Percentiles rank a stretch among this genome's conserved stretches.
These are phyloP conservation scores for Psilopogon haemacephalus DNA, from an alignment of 2,113 vertebrate species.

Conservation along the genomic window DNA sequence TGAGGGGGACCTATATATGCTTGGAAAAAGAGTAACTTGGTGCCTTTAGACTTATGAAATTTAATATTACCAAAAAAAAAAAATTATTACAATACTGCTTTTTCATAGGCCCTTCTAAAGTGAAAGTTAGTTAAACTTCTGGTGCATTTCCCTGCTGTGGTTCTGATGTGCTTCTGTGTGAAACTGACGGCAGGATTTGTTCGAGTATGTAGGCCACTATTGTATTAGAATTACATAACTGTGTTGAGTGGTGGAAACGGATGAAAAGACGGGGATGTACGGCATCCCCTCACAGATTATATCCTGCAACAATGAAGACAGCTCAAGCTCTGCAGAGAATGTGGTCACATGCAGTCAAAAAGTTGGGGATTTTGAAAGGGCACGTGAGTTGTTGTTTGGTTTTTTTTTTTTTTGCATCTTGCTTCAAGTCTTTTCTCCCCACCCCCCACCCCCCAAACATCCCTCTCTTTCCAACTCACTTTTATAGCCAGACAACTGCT, in stretches of 20 bases:
- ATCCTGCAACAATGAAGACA: slow-evolving; percentile 83
- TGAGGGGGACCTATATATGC: background rate
- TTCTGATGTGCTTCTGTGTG: slow-evolving; percentile 68
- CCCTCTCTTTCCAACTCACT: background rate
- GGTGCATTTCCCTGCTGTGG: slow-evolving; percentile 3
- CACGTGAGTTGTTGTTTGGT: slow-evolving; percentile 80
- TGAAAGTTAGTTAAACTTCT: slow-evolving; percentile 13
- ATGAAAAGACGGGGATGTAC: slow-evolving; percentile 68
- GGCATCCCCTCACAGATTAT: slow-evolving; percentile 34
- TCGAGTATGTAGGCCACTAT: slow-evolving; percentile 92
- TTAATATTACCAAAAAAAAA: too few relatives aligned
- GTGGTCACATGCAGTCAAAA: slow-evolving; percentile 88
- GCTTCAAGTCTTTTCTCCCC: background rate
- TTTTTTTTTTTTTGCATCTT: slow-evolving; percentile 69
- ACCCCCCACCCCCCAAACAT: background rate
- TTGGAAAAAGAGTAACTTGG: background rate
- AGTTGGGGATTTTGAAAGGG: slow-evolving; percentile 87
- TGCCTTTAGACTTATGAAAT: background rate
- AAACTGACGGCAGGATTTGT: slow-evolving; percentile 86
- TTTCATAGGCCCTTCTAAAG: background rate
- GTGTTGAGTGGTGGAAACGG: slow-evolving; percentile 77
- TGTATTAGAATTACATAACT: slow-evolving; percentile 90
- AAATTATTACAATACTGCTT: background rate
- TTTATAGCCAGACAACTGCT: background rate
- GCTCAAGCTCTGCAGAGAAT: slow-evolving; percentile 83